These are phyloP conservation scores for Cataglyphis rosenhaueri DNA, from an alignment of 2,888 invertebrate species.

Conservation along the genomic window DNA sequence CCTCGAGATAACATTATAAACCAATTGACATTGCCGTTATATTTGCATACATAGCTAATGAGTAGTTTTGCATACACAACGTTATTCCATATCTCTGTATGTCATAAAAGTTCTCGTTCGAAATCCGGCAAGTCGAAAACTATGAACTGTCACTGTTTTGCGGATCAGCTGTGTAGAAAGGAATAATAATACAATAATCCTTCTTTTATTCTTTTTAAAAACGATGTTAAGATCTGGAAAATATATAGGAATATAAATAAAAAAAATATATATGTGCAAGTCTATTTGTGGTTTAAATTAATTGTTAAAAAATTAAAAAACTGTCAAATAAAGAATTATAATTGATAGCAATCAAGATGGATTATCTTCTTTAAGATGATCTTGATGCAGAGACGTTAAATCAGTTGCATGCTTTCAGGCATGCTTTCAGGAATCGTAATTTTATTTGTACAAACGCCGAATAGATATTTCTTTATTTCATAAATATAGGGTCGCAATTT, in stretches of 20 bases:
- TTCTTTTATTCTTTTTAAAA: background rate
- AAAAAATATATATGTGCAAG: background rate
- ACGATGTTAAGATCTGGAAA: background rate
- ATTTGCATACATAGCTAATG: slow-evolving; percentile 43
- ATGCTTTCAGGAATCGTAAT: too few species aligned
- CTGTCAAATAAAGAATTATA: background rate
- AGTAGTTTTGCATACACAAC: background rate
- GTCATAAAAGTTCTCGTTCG: background rate
- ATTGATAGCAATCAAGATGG: background rate
- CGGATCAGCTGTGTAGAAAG: background rate
- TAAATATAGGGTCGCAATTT: background rate
- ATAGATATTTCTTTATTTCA: background rate
- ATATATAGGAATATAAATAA: background rate
- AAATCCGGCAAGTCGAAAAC: background rate
- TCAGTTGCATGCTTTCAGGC: slow-evolving; percentile 33
- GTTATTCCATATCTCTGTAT: background rate
- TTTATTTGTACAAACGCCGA: background rate
- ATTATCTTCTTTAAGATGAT: background rate
- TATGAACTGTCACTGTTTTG: background rate
- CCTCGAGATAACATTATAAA: slow-evolving; percentile 47
- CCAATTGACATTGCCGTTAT: slow-evolving; percentile 46
- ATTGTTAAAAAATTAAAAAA: background rate
- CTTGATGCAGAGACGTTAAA: slow-evolving; percentile 21
- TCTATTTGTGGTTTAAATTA: background rate
- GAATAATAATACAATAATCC: background rate